Conservation (phyloP, 2,797 vertebrate genomes). For the Diceros bicornis region DNA sequence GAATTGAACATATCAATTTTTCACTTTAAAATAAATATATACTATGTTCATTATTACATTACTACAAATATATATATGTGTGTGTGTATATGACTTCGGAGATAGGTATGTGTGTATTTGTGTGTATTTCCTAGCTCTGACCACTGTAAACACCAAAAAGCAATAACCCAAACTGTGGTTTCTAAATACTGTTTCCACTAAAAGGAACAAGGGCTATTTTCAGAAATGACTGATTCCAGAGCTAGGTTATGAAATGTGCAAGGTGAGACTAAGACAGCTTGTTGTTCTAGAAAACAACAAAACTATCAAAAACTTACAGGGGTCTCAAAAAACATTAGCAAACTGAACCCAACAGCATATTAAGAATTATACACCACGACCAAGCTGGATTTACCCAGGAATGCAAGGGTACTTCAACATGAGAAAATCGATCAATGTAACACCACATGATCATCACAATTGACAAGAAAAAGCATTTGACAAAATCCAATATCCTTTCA, state of each 20-base stretch:
- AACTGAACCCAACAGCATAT: neutral
- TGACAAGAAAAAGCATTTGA: neutral
- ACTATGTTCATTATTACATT: neutral
- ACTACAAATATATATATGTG: neutral
- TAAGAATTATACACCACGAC: neutral
- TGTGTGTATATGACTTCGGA: neutral
- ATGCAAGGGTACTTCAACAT: neutral
- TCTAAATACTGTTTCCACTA: neutral
- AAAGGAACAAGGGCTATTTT: neutral
- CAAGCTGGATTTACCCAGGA: neutral
- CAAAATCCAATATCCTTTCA: neutral
- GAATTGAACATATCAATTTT: neutral
- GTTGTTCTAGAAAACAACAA: neutral
- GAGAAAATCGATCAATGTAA: neutral
- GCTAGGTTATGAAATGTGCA: neutral
- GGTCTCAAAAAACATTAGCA: neutral
- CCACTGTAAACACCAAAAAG: neutral
- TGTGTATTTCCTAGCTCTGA: neutral
- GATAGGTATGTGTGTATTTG: neutral
- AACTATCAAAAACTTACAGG: neutral
- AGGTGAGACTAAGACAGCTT: neutral
- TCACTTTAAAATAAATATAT: neutral
- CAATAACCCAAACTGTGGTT: neutral
- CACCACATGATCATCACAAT: neutral
- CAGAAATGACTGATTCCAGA: neutral